Evolutionary conservation across 2,113 vertebrate genomes (phyloP).

Genomic region (Prinia subflava): DNA sequence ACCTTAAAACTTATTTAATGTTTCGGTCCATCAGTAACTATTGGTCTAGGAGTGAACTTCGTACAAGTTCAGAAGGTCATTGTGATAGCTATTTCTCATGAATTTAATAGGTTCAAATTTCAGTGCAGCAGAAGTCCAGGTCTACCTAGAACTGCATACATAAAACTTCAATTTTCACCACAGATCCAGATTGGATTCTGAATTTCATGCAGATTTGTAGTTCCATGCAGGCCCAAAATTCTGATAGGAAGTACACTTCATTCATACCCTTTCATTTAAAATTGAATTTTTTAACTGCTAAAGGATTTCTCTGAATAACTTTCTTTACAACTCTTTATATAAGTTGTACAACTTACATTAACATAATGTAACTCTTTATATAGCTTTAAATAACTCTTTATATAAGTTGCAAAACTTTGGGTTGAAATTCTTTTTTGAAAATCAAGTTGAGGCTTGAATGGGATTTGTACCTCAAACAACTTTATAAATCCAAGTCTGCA

Average conservation of each 20-base stretch:
- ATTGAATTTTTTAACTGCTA: neutral
- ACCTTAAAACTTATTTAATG: neutral
- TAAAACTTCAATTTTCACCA: neutral
- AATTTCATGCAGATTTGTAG: neutral
- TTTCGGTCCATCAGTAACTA: neutral
- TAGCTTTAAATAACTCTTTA: neutral
- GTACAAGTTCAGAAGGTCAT: neutral
- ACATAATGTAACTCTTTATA: neutral
- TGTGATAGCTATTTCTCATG: neutral
- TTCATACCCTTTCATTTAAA: constrained; percentile 44
- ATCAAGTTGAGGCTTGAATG: neutral
- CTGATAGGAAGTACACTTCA: neutral
- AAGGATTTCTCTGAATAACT: neutral
- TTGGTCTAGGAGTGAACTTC: neutral
- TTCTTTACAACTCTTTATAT: neutral
- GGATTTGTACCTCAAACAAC: neutral
- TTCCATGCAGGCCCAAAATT: neutral
- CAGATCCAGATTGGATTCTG: neutral
- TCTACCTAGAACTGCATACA: neutral
- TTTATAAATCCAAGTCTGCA: neutral
- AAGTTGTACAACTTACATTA: neutral
- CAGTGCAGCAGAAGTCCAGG: neutral
- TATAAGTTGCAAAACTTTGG: neutral
- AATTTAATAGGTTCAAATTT: neutral
- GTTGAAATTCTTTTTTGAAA: neutral